phyloP scores from a whole-genome alignment of 2,113 vertebrate species.

The Athene cunicularia region DNA sequence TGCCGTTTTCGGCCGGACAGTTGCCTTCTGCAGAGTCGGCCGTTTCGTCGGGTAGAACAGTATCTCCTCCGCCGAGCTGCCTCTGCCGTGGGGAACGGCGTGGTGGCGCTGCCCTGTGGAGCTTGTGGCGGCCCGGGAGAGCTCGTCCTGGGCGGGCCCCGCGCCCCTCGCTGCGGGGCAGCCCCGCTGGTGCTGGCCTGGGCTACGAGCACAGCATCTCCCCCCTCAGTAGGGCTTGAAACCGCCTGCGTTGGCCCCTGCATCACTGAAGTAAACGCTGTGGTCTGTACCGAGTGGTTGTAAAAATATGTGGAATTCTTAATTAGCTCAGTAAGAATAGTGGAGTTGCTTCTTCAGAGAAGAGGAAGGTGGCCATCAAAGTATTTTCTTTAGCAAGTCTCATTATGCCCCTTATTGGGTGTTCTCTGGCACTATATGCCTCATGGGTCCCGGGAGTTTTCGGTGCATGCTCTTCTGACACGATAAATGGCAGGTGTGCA shows the following conservation, averaged over 20 bases:
- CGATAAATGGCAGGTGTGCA: fast-evolving
- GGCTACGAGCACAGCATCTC: fast-evolving
- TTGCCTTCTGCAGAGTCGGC: too few relatives aligned
- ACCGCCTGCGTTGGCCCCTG: fast-evolving
- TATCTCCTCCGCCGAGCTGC: fast-evolving
- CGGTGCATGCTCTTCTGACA: fast-evolving
- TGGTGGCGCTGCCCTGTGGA: background rate
- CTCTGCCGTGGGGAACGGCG: too few relatives aligned
- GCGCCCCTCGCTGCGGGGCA: background rate
- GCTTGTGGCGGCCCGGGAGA: background rate
- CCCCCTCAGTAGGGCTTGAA: too few relatives aligned
- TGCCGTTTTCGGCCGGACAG: too few relatives aligned
- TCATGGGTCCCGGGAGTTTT: fast-evolving
- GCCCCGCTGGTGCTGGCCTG: background rate
- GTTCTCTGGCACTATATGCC: fast-evolving
- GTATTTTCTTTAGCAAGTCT: fast-evolving
- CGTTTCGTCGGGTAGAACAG: too few relatives aligned
- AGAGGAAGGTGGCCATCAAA: fast-evolving
- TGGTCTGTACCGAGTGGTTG: fast-evolving
- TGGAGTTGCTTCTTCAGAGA: background rate
- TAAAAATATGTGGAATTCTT: background rate
- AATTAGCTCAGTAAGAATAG: fast-evolving
- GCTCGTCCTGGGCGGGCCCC: fast-evolving
- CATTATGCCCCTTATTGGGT: fast-evolving
- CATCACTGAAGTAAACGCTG: background rate